Evolutionary conservation across 2,113 vertebrate species (phyloP), one percentile per base, ranked within the genome.

Genomic region (Megaceryle torquata): DNA sequence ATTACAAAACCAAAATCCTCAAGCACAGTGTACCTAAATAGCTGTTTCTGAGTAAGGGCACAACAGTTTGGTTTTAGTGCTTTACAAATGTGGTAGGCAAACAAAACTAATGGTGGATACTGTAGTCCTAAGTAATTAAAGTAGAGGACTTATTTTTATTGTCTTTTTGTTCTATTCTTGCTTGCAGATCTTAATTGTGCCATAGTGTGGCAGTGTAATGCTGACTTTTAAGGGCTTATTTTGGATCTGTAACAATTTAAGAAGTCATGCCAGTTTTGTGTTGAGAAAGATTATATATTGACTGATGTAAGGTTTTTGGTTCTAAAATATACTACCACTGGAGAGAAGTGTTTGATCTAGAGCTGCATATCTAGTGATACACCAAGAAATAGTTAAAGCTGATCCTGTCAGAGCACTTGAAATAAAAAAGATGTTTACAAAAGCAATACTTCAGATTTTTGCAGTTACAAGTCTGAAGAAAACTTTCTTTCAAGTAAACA

Each of bases 191-290:
- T 94, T 77, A 79, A 86, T 86, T 82, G 46, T 95, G 67, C 97
- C 96, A 97, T 96, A 91, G 95, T 59, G 96, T 96, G 97, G 96
- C 97, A 97, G 90, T 97, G 81, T 96, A 93, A 96, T 77, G 93
- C 96, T 88, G 79, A 56, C 14, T 22, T 81, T 91, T 91, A 82
- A 63, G 20, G 35, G 20, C 41, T 82, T 75, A 6, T 86, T 96
- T 94, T 70, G n/a, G 4, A 57, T 78, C 59, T 96, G 14, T 78
- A 78, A 56, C n/a, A 78, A 51, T 88, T 91, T 59, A 70, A 68
- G 68, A 63, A 77, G 19, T 93, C 46, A 5, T 31, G 28, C 24
- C 89, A 76, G n/a, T 64, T 92, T 76, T 77, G 21, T 91, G 28
- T 89, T 91, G 57, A 82, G 39, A 60, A 90, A 54, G 43, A 48